Evolutionary conservation across 2,888 invertebrate genomes (phyloP).

Genomic region (Acleris cristana): DNA sequence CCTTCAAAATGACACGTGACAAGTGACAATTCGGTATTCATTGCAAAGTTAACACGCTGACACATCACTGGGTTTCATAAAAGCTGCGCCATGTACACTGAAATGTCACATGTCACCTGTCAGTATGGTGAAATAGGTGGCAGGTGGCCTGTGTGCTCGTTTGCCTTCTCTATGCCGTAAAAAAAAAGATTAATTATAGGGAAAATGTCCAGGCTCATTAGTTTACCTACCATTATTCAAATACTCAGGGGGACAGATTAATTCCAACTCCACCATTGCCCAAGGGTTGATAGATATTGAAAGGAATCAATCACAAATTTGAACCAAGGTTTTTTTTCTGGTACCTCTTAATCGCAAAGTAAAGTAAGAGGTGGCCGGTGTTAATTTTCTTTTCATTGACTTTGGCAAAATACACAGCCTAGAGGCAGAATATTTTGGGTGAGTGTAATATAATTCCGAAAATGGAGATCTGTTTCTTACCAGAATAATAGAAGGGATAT

Average conservation of each 20-base stretch:
- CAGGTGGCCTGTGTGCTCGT: too few species aligned
- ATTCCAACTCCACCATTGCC: constrained; percentile 9
- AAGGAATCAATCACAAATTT: constrained; percentile 18
- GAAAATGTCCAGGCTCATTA: background rate
- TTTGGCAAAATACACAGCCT: constrained; percentile 9
- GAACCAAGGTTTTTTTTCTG: background rate
- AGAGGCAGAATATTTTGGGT: background rate
- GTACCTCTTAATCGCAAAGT: background rate
- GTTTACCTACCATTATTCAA: constrained; percentile 1
- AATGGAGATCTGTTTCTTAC: background rate
- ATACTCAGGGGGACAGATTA: constrained; percentile 10
- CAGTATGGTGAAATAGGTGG: too few species aligned
- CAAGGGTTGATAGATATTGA: background rate
- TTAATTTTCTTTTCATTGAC: constrained; percentile 11
- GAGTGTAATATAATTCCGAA: background rate
- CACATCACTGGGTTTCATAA: too few species aligned
- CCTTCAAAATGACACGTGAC: too few species aligned
- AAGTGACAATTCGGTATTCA: too few species aligned
- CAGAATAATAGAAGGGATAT: too few species aligned
- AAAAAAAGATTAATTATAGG: background rate
- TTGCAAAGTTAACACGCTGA: too few species aligned
- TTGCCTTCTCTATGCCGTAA: too few species aligned
- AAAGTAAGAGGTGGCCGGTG: constrained; percentile 2
- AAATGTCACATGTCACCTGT: too few species aligned
- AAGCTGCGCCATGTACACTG: too few species aligned